phyloP scores from a whole-genome alignment of 2,113 vertebrate species.

The Chlamydotis undulata region DNA sequence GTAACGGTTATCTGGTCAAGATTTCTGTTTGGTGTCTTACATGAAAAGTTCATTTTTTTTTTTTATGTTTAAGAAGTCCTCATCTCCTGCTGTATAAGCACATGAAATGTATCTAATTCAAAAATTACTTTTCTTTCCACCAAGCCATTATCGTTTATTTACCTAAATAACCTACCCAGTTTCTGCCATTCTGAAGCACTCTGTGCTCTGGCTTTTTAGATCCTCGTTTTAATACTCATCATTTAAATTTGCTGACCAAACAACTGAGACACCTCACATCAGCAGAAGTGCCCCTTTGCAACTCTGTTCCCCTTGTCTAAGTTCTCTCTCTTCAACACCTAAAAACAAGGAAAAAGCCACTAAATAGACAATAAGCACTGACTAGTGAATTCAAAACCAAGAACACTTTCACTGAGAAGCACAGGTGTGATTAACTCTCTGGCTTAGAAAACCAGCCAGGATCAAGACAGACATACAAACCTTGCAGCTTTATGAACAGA shows the following conservation, averaged over 20 bases:
- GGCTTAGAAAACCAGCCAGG: background rate
- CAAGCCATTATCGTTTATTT: background rate
- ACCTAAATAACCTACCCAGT: background rate
- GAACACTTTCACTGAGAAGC: background rate
- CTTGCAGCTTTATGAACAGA: background rate
- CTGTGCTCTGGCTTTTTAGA: background rate
- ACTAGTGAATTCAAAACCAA: background rate
- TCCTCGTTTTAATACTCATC: background rate
- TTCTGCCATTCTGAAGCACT: background rate
- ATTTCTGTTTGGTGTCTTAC: rapidly evolving
- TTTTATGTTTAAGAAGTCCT: background rate
- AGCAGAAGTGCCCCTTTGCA: background rate
- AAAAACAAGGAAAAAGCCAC: background rate
- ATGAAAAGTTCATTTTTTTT: background rate
- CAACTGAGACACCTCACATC: background rate
- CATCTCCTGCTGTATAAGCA: background rate
- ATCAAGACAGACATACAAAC: background rate
- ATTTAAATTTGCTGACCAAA: background rate
- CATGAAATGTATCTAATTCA: background rate
- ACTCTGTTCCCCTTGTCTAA: background rate
- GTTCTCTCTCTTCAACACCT: background rate
- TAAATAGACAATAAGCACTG: background rate
- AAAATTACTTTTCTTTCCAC: background rate
- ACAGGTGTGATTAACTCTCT: background rate
- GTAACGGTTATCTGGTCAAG: rapidly evolving